Evolutionary conservation across 2,797 vertebrate species (phyloP).

Genomic region (Monodelphis domestica): DNA sequence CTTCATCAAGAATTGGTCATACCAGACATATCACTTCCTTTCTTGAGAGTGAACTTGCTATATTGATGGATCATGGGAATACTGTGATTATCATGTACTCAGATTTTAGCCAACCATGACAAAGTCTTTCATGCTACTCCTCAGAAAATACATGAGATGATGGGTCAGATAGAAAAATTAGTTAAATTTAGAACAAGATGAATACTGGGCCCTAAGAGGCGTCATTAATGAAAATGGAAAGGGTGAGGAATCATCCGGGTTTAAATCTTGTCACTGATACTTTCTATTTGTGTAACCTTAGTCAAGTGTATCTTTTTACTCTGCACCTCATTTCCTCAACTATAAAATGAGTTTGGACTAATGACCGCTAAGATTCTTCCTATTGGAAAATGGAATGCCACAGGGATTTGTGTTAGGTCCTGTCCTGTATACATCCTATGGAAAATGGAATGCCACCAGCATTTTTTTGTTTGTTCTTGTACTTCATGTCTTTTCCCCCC

Average conservation of each 20-base stretch:
- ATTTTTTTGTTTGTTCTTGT: too few relatives aligned
- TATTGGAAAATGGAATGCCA: not conserved
- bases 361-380: not conserved
- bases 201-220: not conserved
- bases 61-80: not conserved
- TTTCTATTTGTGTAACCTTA: not conserved
- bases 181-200: not conserved
- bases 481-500: too few relatives aligned
- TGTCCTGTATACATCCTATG: too few relatives aligned
- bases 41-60: not conserved
- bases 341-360: not conserved
- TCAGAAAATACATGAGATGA: not conserved
- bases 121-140: not conserved
- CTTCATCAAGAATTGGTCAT: not conserved
- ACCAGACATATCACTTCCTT: not conserved
- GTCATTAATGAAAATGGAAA: not conserved
- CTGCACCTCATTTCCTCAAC: not conserved
- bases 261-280: not conserved
- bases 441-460: too few relatives aligned
- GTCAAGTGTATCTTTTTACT: not conserved
- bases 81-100: not conserved
- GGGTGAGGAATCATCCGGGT: not conserved
- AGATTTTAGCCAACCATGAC: not conserved
- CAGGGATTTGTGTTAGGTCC: not conserved
- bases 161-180: not conserved